A percentile compares a stretch with the other conserved stretches of the same genome.
Conservation (phyloP, 1,140 invertebrate species). For the Heliconius himera region DNA sequence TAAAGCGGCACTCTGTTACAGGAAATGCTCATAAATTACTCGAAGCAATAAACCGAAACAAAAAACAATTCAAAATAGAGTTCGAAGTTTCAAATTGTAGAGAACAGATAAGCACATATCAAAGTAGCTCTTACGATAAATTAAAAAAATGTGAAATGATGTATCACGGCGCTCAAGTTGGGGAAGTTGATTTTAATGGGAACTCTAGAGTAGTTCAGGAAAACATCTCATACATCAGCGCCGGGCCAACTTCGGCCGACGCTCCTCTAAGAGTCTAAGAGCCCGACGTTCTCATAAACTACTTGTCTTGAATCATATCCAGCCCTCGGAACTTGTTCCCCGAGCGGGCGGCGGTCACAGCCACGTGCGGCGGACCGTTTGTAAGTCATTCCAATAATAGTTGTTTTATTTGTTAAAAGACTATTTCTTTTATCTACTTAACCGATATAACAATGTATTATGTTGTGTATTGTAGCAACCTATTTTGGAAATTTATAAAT, state of each 20-base stretch:
- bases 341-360: not conserved
- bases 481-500: too few relatives aligned
- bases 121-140: not conserved
- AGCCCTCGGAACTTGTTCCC: not conserved
- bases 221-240: constrained; percentile 19
- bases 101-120: not conserved
- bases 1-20: too few relatives aligned
- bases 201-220: not conserved
- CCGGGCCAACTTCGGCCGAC: constrained; percentile 8
- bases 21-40: too few relatives aligned
- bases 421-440: not conserved
- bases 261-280: not conserved
- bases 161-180: not conserved
- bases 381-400: not conserved
- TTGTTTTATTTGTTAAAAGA: too few relatives aligned
- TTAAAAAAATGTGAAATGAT: not conserved
- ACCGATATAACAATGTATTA: not conserved
- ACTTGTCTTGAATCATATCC: not conserved
- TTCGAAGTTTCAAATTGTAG: not conserved
- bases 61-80: not conserved
- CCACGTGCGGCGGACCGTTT: not conserved
- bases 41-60: too few relatives aligned
- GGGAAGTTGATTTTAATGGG: constrained; percentile 1
- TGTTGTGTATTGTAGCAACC: too few relatives aligned
- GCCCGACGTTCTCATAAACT: not conserved